Evolutionary conservation across 2,888 invertebrate species (phyloP).

Genomic region (Lamellibrachia satsuma): DNA sequence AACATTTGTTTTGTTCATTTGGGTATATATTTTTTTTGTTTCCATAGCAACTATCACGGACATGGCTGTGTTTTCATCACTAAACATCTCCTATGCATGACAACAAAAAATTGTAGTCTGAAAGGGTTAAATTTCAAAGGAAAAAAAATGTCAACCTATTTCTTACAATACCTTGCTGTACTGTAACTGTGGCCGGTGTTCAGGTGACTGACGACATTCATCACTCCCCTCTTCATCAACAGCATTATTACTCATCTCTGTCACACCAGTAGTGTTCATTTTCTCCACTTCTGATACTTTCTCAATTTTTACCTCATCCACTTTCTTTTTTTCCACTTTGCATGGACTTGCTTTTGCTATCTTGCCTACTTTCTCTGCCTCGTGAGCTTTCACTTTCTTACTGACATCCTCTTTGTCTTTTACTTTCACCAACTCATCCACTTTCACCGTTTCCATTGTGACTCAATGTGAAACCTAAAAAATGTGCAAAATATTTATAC

Average conservation of each 20-base stretch:
- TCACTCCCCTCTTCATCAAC: neutral
- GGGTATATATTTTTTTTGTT: no score
- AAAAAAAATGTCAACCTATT: neutral
- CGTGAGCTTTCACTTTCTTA: neutral
- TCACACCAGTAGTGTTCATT: neutral
- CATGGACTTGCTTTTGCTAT: neutral
- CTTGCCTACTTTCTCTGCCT: neutral
- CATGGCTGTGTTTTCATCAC: no score
- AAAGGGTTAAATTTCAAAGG: neutral
- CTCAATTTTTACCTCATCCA: neutral
- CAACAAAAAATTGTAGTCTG: neutral
- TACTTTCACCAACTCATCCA: neutral
- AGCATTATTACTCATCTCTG: neutral
- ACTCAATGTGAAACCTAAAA: neutral
- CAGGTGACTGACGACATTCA: neutral
- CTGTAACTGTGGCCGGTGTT: neutral
- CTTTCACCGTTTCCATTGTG: neutral
- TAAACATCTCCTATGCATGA: no score
- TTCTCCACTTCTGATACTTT: neutral
- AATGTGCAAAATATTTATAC: neutral
- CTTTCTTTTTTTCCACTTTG: neutral
- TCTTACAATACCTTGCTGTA: neutral
- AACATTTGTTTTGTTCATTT: no score
- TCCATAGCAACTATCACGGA: no score
- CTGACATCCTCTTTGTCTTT: neutral